Evolutionary conservation across 2,888 invertebrate species (phyloP).

Genomic region (Dysmachus trigonus): DNA sequence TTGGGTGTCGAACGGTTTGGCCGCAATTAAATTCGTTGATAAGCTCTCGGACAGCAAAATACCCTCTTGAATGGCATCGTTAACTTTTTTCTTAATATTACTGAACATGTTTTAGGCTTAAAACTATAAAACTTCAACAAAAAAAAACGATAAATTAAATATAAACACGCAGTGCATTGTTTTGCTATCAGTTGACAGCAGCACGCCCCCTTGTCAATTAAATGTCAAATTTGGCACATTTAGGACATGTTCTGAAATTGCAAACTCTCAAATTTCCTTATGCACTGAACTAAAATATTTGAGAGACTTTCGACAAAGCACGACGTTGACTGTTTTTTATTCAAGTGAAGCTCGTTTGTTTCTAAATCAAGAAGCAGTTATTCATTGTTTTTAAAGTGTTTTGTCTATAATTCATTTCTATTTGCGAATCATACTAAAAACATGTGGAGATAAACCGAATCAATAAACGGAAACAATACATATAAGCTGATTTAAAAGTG

Average conservation of each 20-base stretch:
- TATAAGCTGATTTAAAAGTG: too few species aligned
- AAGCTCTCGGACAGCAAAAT: conserved; percentile 60
- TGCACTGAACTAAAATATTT: background rate
- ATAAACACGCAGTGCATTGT: background rate
- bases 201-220: background rate
- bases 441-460: too few species aligned
- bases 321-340: background rate
- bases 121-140: background rate
- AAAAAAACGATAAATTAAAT: background rate
- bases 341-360: background rate
- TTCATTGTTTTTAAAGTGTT: too few species aligned
- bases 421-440: too few species aligned
- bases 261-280: background rate
- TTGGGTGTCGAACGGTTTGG: background rate
- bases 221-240: background rate
- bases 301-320: too few species aligned
- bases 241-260: background rate
- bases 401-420: too few species aligned
- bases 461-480: too few species aligned
- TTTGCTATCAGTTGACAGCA: background rate
- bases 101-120: conserved; percentile 62
- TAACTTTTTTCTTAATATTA: conserved; percentile 65
- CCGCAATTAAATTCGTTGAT: background rate
- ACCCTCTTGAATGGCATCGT: conserved; percentile 65
- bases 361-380: too few species aligned